Base-by-base conservation (phyloP, 1,140 invertebrate genomes). In the Uloborus diversus region DNA sequence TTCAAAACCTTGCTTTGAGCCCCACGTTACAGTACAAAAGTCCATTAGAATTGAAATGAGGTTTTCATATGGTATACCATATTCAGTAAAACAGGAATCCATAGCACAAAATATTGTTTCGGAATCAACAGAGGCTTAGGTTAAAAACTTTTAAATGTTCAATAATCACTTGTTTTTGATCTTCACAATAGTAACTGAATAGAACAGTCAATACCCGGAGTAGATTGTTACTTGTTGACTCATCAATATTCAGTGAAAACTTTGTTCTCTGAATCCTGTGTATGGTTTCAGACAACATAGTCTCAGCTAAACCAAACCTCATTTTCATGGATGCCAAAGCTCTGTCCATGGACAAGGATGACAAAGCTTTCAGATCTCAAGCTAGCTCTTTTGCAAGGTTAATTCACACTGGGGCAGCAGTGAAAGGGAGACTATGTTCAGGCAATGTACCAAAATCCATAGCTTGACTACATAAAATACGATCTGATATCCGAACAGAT, bases 21-120 rank as follows among this genome's bases (percentile, higher is more conserved):
- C 84, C 3, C 83, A 27, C 84, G 85, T 85, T 0, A 84, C 83
- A 64, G 79, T 83, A 57, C 84, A 85, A 0, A 82, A 84, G 51
- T 85, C 85, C 80, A 84, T 80, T 0, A 85, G 51, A 3, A 84
- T 47, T 25, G 84, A 83, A 5, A 83, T 56, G 33, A 84, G 28
- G 69, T 85, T 85, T 23, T 59, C 30, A 1, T 3, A 71, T 1
- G 69, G 69, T 20, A 71, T 30, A 17, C 59, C 14, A 59, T 59
- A 57, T 37, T 1, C 25, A 32, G 17, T 20, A 23, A 57, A 71
- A 25, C 56, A 9, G 4, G n/a, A 23, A 57, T 20, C 51, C 32
- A 84, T 32, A 13, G 30, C 75, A 9, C 81, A 5, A 61, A 79
- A 83, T 13, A 84, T 4, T 33, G 65, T 33, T 13, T 20, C 20